Percentiles rank a stretch among this genome's conserved stretches.
Conservation (phyloP, 2,113 vertebrate species). For the Emydocephalus ijimae region DNA sequence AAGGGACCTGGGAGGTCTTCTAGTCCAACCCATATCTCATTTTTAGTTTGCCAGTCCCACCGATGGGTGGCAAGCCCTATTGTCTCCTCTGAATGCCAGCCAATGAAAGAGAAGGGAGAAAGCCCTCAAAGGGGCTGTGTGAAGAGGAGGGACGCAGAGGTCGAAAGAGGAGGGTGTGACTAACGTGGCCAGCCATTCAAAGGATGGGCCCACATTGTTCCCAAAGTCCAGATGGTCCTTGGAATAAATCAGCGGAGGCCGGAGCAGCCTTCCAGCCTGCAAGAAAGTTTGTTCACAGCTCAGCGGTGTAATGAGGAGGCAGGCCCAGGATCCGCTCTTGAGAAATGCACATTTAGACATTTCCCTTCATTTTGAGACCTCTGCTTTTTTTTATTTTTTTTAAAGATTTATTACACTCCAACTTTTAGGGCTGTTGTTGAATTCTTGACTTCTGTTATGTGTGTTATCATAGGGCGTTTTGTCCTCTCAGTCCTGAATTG, state of each 20-base stretch:
- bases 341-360: neutral
- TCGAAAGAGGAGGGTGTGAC: conserved; percentile 82
- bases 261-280: conserved; percentile 33
- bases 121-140: conserved; percentile 63
- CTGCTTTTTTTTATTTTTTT: accelerated
- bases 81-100: conserved; percentile 42
- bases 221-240: conserved; percentile 75
- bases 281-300: conserved; percentile 14
- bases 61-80: conserved; percentile 26
- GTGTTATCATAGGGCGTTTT: neutral
- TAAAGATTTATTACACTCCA: neutral
- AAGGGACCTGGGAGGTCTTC: neutral
- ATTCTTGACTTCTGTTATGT: neutral
- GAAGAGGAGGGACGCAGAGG: conserved; percentile 73
- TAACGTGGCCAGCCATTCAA: conserved; percentile 78
- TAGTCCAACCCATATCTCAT: neutral
- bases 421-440: neutral
- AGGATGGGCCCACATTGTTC: conserved; percentile 75
- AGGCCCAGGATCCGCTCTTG: neutral
- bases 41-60: conserved; percentile 32
- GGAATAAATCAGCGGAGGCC: conserved; percentile 74
- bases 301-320: neutral
- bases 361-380: neutral
- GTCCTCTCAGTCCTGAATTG: neutral
- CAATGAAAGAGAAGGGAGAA: conserved; percentile 47